Percentiles rank a stretch among this genome's conserved stretches.
Conservation (phyloP, 92 coral and sea anemone genomes). For the Siderastrea radians region DNA sequence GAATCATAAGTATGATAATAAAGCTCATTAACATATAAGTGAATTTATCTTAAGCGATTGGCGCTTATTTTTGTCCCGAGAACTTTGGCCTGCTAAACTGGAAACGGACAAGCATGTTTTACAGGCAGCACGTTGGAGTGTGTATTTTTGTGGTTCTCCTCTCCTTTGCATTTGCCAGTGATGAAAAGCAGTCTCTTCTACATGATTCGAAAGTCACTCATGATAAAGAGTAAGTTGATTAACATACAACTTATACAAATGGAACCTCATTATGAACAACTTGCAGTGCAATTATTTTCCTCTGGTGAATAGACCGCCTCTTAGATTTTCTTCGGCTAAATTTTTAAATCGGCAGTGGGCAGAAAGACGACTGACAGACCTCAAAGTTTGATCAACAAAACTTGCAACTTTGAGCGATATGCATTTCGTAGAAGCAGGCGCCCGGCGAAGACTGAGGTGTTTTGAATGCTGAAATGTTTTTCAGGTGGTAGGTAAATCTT, state of each 20-base stretch:
- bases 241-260: neutral
- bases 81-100: neutral
- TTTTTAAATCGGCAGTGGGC: too few species aligned
- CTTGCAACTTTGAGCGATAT: too few species aligned
- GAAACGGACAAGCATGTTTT: neutral
- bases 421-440: too few species aligned
- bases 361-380: too few species aligned
- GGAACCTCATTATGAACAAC: neutral
- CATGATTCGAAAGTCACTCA: constrained; percentile 88
- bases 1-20: neutral
- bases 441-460: too few species aligned
- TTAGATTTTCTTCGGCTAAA: too few species aligned
- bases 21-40: constrained; percentile 7
- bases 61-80: neutral
- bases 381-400: too few species aligned
- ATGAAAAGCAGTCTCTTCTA: constrained; percentile 1
- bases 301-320: neutral
- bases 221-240: constrained; percentile 87
- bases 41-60: neutral
- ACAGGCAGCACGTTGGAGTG: neutral
- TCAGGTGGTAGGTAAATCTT: too few species aligned
- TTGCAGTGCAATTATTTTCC: too few species aligned
- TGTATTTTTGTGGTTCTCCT: constrained; percentile 14
- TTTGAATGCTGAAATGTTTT: too few species aligned
- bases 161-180: neutral